Percentiles rank a stretch among this genome's conserved stretches.
phyloP scores from a whole-genome alignment of 2,888 invertebrate species.

The Drosophila suboccidentalis region DNA sequence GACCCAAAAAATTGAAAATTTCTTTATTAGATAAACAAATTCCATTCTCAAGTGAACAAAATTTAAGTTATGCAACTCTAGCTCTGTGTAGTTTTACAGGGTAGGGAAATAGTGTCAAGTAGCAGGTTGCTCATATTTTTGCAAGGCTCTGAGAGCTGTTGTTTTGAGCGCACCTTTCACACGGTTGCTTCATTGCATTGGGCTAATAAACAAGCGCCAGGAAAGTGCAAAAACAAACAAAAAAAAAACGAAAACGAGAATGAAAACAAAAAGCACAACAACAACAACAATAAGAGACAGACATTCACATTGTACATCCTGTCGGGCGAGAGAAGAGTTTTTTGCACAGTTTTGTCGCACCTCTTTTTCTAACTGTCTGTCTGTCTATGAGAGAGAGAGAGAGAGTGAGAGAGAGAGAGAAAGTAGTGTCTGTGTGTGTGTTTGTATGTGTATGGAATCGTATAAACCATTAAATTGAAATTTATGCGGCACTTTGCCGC shows the following conservation, averaged over 20 bases:
- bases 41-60: too few relatives aligned
- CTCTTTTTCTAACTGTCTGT: constrained; percentile 54
- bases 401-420: not conserved
- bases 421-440: constrained; percentile 12
- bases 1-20: too few relatives aligned
- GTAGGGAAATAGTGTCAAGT: constrained; percentile 19
- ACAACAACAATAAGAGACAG: constrained; percentile 57
- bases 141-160: constrained; percentile 15
- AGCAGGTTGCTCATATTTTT: constrained; percentile 34
- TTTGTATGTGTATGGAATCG: constrained; percentile 46
- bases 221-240: constrained; percentile 34
- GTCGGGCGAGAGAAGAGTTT: constrained; percentile 44
- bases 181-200: constrained; percentile 70
- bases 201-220: constrained; percentile 72
- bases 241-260: constrained; percentile 14
- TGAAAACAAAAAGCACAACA: constrained; percentile 35
- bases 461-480: constrained; percentile 77
- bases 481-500: constrained; percentile 80
- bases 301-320: constrained; percentile 74
- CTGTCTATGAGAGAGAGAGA: not conserved
- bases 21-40: too few relatives aligned
- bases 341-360: constrained; percentile 71
- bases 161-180: constrained; percentile 57
- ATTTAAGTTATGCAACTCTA: not conserved
- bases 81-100: not conserved